Conservation (phyloP, 2,888 invertebrate species). For the Scaptomyza polygonia region DNA sequence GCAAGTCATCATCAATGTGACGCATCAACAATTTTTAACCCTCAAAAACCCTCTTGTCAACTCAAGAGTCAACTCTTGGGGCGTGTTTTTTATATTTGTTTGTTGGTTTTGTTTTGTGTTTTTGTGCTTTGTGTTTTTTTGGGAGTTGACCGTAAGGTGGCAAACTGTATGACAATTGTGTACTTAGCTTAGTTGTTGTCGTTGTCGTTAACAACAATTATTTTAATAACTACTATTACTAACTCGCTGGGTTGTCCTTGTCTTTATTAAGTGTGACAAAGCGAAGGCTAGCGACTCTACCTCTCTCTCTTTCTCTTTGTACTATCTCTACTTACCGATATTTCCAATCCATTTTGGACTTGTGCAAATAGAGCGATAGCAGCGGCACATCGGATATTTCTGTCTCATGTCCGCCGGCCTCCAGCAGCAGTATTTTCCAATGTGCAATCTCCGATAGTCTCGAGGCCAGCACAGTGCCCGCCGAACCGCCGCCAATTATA, state of each 20-base stretch:
- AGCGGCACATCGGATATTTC: constrained; percentile 94
- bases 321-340: constrained; percentile 88
- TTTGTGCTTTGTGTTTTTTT: neutral
- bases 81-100: constrained; percentile 40
- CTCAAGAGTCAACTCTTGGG: constrained; percentile 11
- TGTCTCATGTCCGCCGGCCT: constrained; percentile 94
- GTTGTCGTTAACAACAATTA: constrained; percentile 9
- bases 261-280: constrained; percentile 33
- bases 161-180: constrained; percentile 52
- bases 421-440: constrained; percentile 92
- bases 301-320: no score
- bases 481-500: constrained; percentile 93
- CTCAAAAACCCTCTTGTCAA: neutral
- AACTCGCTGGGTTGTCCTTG: constrained; percentile 11
- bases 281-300: constrained; percentile 18
- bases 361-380: constrained; percentile 93
- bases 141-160: constrained; percentile 53
- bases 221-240: constrained; percentile 6
- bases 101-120: neutral
- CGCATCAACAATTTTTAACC: constrained; percentile 29
- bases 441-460: constrained; percentile 90
- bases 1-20: constrained; percentile 50
- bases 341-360: constrained; percentile 96
- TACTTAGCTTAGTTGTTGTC: constrained; percentile 43
- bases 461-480: constrained; percentile 93